These are phyloP conservation scores for Lepas anatifera DNA, from an alignment of 2,888 invertebrate species.

Conservation along the genomic window DNA sequence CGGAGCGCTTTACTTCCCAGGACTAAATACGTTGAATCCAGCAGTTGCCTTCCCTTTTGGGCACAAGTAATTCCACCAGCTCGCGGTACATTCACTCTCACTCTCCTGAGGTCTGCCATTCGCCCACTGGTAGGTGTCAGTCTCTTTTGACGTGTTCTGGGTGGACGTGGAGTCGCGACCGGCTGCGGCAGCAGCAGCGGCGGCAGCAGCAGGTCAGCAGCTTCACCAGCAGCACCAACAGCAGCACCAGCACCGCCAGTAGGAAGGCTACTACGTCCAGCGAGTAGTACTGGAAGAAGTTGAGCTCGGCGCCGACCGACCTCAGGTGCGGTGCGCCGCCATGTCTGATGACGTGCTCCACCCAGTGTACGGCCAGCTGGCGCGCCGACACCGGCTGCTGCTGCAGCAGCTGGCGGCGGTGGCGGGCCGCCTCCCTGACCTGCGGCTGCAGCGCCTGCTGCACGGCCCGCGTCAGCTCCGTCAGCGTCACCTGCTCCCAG, in stretches of 20 bases:
- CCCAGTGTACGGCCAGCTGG: constrained; percentile 69
- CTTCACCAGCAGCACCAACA: background rate
- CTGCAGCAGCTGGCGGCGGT: background rate
- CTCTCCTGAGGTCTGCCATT: too few relatives aligned
- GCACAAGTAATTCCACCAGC: too few relatives aligned
- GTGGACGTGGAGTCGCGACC: too few relatives aligned
- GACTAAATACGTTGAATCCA: too few relatives aligned
- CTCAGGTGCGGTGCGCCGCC: constrained; percentile 66
- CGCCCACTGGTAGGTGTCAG: too few relatives aligned
- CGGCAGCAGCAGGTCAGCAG: background rate
- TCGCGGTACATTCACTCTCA: too few relatives aligned
- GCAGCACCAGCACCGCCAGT: background rate
- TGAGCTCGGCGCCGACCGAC: constrained; percentile 57
- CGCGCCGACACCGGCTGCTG: constrained; percentile 56
- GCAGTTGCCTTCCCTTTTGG: too few relatives aligned
- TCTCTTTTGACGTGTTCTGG: too few relatives aligned
- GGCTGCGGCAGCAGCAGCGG: too few relatives aligned
- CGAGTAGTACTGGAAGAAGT: constrained; percentile 51
- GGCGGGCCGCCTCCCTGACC: background rate
- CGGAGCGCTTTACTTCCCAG: too few relatives aligned
- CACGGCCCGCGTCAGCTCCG: background rate
- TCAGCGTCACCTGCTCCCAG: background rate
- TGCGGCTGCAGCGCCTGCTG: background rate
- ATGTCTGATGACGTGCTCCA: constrained; percentile 70
- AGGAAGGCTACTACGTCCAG: constrained; percentile 42